Evolutionary conservation across 2,797 vertebrate genomes (phyloP), one percentile per base, ranked within the genome.

Genomic region (Pangasius krempfi): DNA sequence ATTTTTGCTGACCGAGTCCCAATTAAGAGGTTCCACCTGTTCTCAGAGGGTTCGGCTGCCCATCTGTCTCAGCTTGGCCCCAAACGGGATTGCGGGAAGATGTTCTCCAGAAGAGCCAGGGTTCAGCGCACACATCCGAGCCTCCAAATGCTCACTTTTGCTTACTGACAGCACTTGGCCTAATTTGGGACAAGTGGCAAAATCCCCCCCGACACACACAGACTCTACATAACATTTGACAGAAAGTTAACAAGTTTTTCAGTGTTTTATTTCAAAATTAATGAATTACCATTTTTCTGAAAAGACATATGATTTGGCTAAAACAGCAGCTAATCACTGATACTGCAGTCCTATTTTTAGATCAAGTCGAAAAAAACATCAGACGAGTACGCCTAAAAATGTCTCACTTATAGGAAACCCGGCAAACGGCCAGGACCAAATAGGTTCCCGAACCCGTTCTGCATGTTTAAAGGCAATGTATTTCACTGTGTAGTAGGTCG

Each of bases 11-110:
- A 84, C 92, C 86, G 89, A 85, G 89, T 90, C 90, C 94, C 93
- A 96, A 95, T 96, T 95, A 96, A 93, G 91, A 64, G 89, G 88
- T 93, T 93, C 93, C 93, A 95, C 94, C 93, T 94, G 92, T 83
- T 88, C 92, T 88, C 92, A 66, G 78, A 76, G 78, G 78, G 90
- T 88, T 91, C 88, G 89, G 83, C 60, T 40, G 87, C 92, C 89
- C 89, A 92, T 93, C 93, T 93, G 93, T 94, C 94, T 93, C 91
- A 91, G 89, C 90, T 93, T 92, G 90, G 87, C 91, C 91, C 58
- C 90, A 30, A 54, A 89, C 89, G 82, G 93, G 92, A 93, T 25
- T 58, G 88, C 91, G 86, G 91, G 90, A 89, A 92, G 90, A 90
- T 91, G 54, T 85, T 70, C 54, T 68, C 14, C 72, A 25, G 68